Conservation (phyloP, 2,797 vertebrate species). For the Dromococcyx pavoninus region DNA sequence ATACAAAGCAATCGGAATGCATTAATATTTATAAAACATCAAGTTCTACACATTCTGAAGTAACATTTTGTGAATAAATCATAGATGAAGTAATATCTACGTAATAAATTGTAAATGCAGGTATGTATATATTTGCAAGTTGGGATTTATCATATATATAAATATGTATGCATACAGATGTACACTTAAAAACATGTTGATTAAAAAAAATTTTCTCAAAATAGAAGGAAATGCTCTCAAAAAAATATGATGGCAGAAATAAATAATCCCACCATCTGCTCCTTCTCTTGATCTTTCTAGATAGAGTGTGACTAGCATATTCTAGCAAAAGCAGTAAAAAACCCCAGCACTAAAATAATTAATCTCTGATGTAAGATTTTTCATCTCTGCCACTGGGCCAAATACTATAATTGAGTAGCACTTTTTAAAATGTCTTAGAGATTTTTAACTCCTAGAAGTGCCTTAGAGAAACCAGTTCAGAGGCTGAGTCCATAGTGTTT, state of each 20-base stretch:
- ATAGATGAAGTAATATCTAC: neutral
- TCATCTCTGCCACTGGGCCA: neutral
- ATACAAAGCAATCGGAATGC: neutral
- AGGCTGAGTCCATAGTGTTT: neutral
- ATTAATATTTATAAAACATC: slow-evolving; percentile 11
- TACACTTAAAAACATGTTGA: neutral
- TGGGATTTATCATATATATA: neutral
- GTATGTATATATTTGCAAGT: neutral
- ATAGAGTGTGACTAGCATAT: neutral
- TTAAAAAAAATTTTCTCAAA: neutral
- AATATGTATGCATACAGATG: neutral
- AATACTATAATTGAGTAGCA: neutral
- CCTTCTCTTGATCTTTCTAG: neutral
- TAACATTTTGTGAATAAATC: neutral
- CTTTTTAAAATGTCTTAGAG: neutral
- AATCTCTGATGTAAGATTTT: neutral
- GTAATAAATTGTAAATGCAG: neutral
- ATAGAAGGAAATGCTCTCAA: neutral
- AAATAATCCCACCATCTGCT: neutral
- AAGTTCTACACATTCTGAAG: neutral
- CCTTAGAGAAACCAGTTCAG: neutral
- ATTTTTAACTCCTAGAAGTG: neutral
- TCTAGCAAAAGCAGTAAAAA: neutral
- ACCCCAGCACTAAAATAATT: neutral
- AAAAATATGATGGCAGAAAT: neutral